Evolutionary conservation across 2,113 vertebrate genomes (phyloP).

Genomic region (Carassius gibelio): DNA sequence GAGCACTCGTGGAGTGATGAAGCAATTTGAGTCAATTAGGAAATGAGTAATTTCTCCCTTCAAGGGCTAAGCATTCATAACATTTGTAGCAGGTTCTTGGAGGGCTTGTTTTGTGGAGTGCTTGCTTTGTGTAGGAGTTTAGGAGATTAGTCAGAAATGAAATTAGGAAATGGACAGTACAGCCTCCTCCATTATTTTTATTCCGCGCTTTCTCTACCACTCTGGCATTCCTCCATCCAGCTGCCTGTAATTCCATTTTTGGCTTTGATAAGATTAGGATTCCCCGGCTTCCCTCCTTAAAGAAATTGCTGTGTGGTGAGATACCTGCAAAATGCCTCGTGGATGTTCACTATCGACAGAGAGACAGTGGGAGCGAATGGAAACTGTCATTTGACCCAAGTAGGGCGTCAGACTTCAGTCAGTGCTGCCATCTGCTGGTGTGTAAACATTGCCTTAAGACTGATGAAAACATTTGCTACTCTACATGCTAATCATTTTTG

Average conservation of each 20-base stretch:
- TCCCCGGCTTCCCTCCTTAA: slow-evolving; percentile 8
- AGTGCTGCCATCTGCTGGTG: slow-evolving; percentile 72
- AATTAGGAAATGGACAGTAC: background rate
- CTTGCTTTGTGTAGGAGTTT: slow-evolving; percentile 44
- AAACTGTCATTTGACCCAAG: slow-evolving; percentile 16
- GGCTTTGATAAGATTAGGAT: slow-evolving; percentile 51
- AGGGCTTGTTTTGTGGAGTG: slow-evolving; percentile 24
- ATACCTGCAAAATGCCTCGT: slow-evolving; percentile 7
- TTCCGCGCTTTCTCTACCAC: background rate
- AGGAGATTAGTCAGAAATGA: background rate
- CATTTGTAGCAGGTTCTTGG: slow-evolving; percentile 10
- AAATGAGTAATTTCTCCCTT: slow-evolving; percentile 67
- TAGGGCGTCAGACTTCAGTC: background rate
- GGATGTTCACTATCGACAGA: slow-evolving; percentile 26
- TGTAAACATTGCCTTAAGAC: background rate
- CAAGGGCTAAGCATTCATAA: slow-evolving; percentile 56
- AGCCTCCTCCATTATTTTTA: background rate
- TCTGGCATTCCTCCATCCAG: background rate
- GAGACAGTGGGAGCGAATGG: background rate
- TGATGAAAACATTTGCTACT: background rate
- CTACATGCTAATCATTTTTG: background rate
- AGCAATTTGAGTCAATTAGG: slow-evolving; percentile 66
- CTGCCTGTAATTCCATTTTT: slow-evolving; percentile 38
- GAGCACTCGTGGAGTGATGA: slow-evolving; percentile 61
- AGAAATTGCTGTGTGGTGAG: background rate